Percentiles rank a stretch among this genome's conserved stretches.
Evolutionary conservation across 2,888 invertebrate species (phyloP).

Genomic region (Timandra comae): DNA sequence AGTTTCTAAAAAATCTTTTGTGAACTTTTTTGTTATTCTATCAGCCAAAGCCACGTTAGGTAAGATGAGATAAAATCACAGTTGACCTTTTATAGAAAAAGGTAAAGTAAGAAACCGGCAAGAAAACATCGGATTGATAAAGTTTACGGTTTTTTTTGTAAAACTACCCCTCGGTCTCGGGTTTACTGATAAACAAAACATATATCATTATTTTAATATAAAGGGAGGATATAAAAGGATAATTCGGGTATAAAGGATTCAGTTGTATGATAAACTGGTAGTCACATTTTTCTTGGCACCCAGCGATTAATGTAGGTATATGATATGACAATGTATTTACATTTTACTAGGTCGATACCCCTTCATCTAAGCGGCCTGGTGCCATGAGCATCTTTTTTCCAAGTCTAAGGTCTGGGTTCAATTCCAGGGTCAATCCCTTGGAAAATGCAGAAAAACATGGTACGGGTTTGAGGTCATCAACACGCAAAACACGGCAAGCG

Average conservation of each 20-base stretch:
- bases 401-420: no score
- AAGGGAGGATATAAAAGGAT: constrained; percentile 9
- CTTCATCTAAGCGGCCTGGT: no score
- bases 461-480: no score
- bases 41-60: constrained; percentile 1
- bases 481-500: no score
- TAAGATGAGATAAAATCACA: constrained; percentile 18
- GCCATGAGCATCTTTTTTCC: no score
- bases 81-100: constrained; percentile 19
- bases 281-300: constrained; percentile 14
- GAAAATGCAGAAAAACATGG: no score
- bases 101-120: constrained; percentile 14
- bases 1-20: no score
- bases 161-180: constrained; percentile 5
- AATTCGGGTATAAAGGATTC: constrained; percentile 13
- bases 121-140: constrained; percentile 18
- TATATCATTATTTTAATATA: constrained; percentile 19
- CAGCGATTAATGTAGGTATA: constrained; percentile 17
- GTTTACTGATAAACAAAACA: constrained; percentile 17
- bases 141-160: constrained; percentile 10
- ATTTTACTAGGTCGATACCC: no score
- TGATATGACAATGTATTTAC: no score
- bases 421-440: no score
- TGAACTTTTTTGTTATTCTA: no score
- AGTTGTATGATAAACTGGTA: constrained; percentile 11